phyloP scores from a whole-genome alignment of 2,113 vertebrate genomes.

The Symphodus melops region DNA sequence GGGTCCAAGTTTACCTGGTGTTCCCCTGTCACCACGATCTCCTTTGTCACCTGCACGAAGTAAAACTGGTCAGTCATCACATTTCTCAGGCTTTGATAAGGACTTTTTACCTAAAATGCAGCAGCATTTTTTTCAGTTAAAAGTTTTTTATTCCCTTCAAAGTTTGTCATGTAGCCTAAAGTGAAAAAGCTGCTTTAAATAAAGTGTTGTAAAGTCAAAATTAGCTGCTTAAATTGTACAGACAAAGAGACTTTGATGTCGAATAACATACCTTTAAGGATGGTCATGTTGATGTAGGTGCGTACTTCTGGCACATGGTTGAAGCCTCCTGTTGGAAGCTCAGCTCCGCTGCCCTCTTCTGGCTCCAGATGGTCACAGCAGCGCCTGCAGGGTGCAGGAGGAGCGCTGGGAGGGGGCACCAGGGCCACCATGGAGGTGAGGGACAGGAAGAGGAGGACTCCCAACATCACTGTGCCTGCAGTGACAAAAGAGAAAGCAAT shows the following conservation, averaged over 20 bases:
- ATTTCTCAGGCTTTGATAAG: no score
- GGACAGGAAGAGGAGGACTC: slow-evolving; percentile 57
- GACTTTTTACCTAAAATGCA: no score
- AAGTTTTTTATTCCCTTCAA: no score
- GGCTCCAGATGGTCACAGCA: slow-evolving; percentile 88
- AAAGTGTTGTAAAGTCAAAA: no score
- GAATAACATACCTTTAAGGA: slow-evolving; percentile 69
- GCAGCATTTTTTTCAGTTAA: no score
- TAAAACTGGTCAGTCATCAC: not conserved
- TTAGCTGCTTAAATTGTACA: no score
- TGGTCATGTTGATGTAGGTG: slow-evolving; percentile 94
- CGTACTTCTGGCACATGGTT: slow-evolving; percentile 85
- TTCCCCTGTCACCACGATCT: slow-evolving; percentile 89
- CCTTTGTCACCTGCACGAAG: slow-evolving; percentile 90
- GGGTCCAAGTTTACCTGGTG: slow-evolving; percentile 89
- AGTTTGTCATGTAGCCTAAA: no score
- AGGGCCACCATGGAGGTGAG: slow-evolving; percentile 49
- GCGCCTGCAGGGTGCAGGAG: slow-evolving; percentile 76
- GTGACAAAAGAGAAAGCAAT: not conserved
- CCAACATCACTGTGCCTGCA: slow-evolving; percentile 73
- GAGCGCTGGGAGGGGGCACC: slow-evolving; percentile 75
- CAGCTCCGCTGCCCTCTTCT: slow-evolving; percentile 56
- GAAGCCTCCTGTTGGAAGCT: not conserved
- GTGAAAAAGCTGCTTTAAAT: no score
- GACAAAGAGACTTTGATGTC: no score